These are phyloP conservation scores for Oegoconia quadripuncta DNA, from an alignment of 2,888 invertebrate species.

Conservation along the genomic window DNA sequence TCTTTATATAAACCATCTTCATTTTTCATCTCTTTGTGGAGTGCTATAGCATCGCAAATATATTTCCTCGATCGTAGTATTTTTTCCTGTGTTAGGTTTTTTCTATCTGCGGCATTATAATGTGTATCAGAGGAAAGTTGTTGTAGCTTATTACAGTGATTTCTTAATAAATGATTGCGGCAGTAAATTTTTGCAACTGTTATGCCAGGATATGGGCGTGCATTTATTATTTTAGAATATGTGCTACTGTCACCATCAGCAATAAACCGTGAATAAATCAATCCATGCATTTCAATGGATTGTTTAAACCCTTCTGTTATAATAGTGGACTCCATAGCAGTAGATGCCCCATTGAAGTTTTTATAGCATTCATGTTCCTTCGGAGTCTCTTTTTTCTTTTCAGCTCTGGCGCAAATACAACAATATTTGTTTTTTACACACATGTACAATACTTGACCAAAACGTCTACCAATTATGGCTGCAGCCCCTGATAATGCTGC, in stretches of 20 bases:
- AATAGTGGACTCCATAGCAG: constrained; percentile 4
- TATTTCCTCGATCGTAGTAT: neutral
- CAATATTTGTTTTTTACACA: constrained; percentile 14
- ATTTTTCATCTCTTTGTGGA: constrained; percentile 11
- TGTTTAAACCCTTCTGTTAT: constrained; percentile 9
- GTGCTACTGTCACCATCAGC: constrained; percentile 8
- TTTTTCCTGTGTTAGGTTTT: neutral
- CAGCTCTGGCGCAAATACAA: constrained; percentile 3
- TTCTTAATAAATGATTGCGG: neutral
- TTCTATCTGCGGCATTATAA: constrained; percentile 2
- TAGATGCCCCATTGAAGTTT: constrained; percentile 10
- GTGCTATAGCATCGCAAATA: neutral
- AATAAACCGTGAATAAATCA: constrained; percentile 5
- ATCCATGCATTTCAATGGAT: constrained; percentile 6
- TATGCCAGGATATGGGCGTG: constrained; percentile 16
- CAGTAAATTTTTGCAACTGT: neutral
- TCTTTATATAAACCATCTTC: constrained; percentile 9
- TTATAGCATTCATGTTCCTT: constrained; percentile 7
- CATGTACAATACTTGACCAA: constrained; percentile 1
- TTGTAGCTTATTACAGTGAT: constrained; percentile 1
- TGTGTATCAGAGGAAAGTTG: neutral
- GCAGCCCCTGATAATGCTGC: constrained; percentile 1
- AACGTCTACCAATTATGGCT: constrained; percentile 2
- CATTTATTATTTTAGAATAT: constrained; percentile 8
- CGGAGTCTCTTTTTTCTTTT: neutral